Evolutionary conservation across 2,797 vertebrate species (phyloP), one percentile per base, ranked within the genome.

Genomic region (Cyprinodon diabolis): DNA sequence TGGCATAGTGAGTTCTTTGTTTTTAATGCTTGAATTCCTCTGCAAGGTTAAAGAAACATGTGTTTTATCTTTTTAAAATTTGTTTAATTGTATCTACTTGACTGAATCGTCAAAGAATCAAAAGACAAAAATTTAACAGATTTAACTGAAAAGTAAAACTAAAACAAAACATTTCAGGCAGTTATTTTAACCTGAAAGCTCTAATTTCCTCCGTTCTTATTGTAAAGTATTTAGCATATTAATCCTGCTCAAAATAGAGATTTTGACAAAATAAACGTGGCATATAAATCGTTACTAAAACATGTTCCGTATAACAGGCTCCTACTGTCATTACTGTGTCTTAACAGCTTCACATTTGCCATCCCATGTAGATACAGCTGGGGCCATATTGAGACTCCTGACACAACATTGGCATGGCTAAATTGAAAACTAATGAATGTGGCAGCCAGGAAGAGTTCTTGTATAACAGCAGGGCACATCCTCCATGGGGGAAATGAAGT

Each of bases 371-470:
- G 58, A 70, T 83, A 62, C 84, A 87, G 82, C 80, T 78, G 80
- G 77, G 66, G 69, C 54, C 75, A 71, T 72, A 75, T 15, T 84
- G 75, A 83, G 57, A 67, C 69, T 68, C 49, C 68, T 47, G 62
- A 79, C 71, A 66, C 79, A 69, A 70, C 66, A 79, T 77, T 78
- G 79, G 49, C 35, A n/a, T 40, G 66, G 35, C 25, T 30, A 51
- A 35, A 77, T 83, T 88, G 75, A 88, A 87, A 87, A 79, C 73
- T 66, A 73, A 52, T 81, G 76, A 66, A 80, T 80, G 71, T 85
- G 82, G 79, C 84, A 84, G 66, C 54, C 54, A 30, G 52, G 71
- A 79, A 76, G 81, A 87, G 69, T 69, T 71, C 67, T 52, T 48
- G 40, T 35, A 77, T 66, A 80, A 76, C 81, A 83, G 80, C 70